These are phyloP conservation scores for Blastobasis adustella DNA, from an alignment of 2,888 invertebrate genomes.

Conservation along the genomic window DNA sequence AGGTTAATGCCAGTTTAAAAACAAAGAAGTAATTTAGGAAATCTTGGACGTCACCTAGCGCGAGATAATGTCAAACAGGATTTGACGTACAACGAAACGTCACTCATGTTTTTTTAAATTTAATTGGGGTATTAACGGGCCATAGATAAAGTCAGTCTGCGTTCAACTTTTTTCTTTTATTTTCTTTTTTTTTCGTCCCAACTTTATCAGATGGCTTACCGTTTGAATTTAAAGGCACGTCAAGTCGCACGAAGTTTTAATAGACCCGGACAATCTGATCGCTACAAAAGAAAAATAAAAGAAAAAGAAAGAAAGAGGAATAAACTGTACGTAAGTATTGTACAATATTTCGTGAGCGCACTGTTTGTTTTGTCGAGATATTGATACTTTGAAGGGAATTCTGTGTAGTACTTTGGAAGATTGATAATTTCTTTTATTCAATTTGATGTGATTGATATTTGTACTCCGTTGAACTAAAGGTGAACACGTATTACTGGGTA, in stretches of 20 bases:
- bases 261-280: conserved; percentile 66
- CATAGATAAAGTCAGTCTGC: conserved; percentile 64
- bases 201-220: conserved; percentile 70
- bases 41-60: conserved; percentile 8
- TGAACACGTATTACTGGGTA: too few species aligned
- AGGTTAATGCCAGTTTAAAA: conserved; percentile 3
- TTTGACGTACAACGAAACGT: conserved; percentile 41
- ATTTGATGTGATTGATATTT: too few species aligned
- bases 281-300: conserved; percentile 21
- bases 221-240: conserved; percentile 70
- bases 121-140: conserved; percentile 70
- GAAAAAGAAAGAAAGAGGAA: conserved; percentile 48
- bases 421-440: too few species aligned
- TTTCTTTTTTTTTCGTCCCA: conserved; percentile 20
- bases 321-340: conserved; percentile 25
- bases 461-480: too few species aligned
- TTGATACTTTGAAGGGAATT: too few species aligned
- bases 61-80: conserved; percentile 19
- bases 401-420: too few species aligned
- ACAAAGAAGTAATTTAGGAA: conserved; percentile 11
- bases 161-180: conserved; percentile 39
- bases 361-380: too few species aligned
- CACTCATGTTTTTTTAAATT: conserved; percentile 57
- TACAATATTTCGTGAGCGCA: too few species aligned
- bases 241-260: conserved; percentile 67